Conservation (phyloP, 64 coral and sea anemone genomes). For the Stichodactyla mertensii region DNA sequence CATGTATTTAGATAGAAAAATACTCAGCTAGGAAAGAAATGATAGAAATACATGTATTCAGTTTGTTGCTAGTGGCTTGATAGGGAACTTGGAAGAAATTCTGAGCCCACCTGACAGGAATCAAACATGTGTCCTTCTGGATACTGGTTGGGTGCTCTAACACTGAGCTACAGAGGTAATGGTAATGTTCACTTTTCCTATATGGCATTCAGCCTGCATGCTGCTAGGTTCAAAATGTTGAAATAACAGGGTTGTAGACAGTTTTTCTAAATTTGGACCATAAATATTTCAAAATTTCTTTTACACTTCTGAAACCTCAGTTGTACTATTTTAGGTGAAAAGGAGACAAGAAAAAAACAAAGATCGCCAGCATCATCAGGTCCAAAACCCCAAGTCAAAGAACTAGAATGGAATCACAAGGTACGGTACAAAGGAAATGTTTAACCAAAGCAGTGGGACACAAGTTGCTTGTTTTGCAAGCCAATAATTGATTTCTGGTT, state of each 20-base stretch:
- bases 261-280: no score
- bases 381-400: conserved; percentile 37
- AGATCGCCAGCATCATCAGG: conserved; percentile 20
- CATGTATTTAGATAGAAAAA: no score
- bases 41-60: not conserved
- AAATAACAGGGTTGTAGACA: not conserved
- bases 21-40: no score
- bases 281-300: not conserved
- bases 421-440: not conserved
- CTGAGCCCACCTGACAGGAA: no score
- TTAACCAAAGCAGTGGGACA: not conserved
- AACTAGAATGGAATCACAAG: conserved; percentile 72
- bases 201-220: no score
- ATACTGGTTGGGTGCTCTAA: no score
- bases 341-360: conserved; percentile 62
- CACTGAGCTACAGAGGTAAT: no score
- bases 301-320: not conserved
- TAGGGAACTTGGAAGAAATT: no score
- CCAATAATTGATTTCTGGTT: no score
- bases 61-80: no score
- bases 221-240: not conserved
- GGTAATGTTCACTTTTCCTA: no score
- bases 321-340: conserved; percentile 27
- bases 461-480: not conserved
- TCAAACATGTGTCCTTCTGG: not conserved